Base-by-base conservation (phyloP, 1,140 invertebrate genomes). In the Drosophila littoralis region DNA sequence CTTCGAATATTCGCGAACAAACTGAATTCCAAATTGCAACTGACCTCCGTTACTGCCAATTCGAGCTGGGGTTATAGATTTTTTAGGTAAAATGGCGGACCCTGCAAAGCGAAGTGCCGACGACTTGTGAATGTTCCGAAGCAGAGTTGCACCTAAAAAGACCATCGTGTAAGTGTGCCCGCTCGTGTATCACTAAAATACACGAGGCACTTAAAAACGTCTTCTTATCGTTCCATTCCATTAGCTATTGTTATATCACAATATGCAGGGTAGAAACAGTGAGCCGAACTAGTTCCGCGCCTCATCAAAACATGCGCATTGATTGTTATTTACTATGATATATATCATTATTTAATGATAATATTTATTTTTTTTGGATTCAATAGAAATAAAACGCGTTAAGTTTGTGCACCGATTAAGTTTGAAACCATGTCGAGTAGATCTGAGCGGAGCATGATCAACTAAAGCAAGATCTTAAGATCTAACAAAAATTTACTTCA, bases 1-100 rank as follows among this genome's bases (percentile, higher is more conserved):
- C 83, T 90, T 92, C 50, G 90, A 90, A 78, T 93, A 93, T 83
- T 93, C 90, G 79, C 93, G 93, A 86, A 92, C 78, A 80, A 88
- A 79, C 76, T 90, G 91, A 79, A 91, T 79, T 84, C 90, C 82
- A 81, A 91, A 84, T 75, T 86, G 78, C 75, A 89, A 92, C 81
- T 92, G 91, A 91, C 67, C 73, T 72, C 71, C 71, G 76, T 67
- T 70, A 57, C 73, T 73, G 63, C 64, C 72, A 66, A 52, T 68
- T 71, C 63, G 83, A 90, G 78, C 78, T 85, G 55, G 72, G 81
- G 81, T 88, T 91, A 78, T 88, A 81, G 88, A 85, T 85, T 85
- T 91, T 70, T 74, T 81, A 77, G 74, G 59, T 78, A 91, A 91
- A 81, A 90, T 91, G 90, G 90, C 85, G 82, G 81, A 82, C 77